A percentile compares a stretch with the other conserved stretches of the same genome.
Evolutionary conservation across 1,140 invertebrate species (phyloP).

Genomic region (Pentalonia nigronervosa): DNA sequence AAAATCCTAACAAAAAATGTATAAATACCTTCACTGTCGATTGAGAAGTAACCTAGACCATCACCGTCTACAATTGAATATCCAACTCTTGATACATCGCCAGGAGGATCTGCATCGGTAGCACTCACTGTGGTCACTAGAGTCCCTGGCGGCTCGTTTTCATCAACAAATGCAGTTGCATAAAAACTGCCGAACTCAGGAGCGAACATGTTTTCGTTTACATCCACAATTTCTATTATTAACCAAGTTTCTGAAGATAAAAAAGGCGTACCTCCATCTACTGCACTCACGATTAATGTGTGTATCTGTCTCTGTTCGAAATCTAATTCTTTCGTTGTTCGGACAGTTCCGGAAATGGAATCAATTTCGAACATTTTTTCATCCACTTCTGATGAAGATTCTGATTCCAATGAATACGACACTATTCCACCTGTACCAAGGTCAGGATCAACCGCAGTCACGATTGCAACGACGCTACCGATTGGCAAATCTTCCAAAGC

Average conservation of each 20-base stretch:
- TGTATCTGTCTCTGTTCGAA: conserved; percentile 89
- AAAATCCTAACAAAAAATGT: not conserved
- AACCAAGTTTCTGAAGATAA: conserved; percentile 78
- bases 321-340: conserved; percentile 79
- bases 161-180: conserved; percentile 73
- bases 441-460: conserved; percentile 89
- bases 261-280: conserved; percentile 79
- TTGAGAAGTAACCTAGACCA: conserved; percentile 88
- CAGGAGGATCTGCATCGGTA: conserved; percentile 78
- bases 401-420: conserved; percentile 70
- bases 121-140: conserved; percentile 80
- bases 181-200: conserved; percentile 87
- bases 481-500: conserved; percentile 89
- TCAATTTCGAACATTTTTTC: conserved; percentile 76
- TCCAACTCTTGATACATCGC: conserved; percentile 78
- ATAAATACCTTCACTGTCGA: conserved; percentile 85
- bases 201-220: conserved; percentile 87
- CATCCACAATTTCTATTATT: conserved; percentile 88
- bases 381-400: conserved; percentile 64
- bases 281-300: conserved; percentile 82
- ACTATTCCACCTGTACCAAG: conserved; percentile 80
- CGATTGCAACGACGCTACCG: conserved; percentile 83
- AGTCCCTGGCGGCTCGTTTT: conserved; percentile 78
- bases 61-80: conserved; percentile 90
- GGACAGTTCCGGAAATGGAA: conserved; percentile 80